These are phyloP conservation scores for Branchinecta lindahli DNA, from an alignment of 1,140 invertebrate genomes.

Conservation along the genomic window DNA sequence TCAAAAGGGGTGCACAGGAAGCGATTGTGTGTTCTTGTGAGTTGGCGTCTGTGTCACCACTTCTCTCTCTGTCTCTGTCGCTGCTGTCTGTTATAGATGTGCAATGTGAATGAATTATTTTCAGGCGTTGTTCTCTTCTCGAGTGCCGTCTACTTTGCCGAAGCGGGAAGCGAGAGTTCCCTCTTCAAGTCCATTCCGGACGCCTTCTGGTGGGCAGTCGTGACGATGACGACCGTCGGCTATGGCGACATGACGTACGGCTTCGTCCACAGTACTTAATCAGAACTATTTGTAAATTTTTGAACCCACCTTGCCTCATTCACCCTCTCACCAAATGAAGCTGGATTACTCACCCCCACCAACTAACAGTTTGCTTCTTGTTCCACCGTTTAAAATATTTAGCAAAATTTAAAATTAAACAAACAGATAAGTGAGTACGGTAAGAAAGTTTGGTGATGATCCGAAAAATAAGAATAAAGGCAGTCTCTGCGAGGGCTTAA, in stretches of 20 bases:
- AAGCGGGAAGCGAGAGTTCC: constrained; percentile 85
- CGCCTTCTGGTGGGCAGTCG: constrained; percentile 91
- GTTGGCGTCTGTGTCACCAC: too few species aligned
- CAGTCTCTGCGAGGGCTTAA: too few species aligned
- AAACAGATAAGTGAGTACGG: too few species aligned
- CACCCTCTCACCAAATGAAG: constrained; percentile 9
- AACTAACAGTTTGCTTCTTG: constrained; percentile 11
- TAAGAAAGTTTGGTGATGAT: too few species aligned
- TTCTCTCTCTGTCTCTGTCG: neutral
- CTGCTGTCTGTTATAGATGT: constrained; percentile 18
- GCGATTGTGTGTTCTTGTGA: too few species aligned
- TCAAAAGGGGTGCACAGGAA: too few species aligned
- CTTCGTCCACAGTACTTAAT: constrained; percentile 9
- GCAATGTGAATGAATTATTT: constrained; percentile 30
- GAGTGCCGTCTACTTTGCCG: constrained; percentile 94
- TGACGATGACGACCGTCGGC: constrained; percentile 90
- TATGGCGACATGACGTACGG: constrained; percentile 99
- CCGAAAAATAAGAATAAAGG: too few species aligned
- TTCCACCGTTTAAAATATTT: constrained; percentile 14
- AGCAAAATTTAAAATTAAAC: too few species aligned
- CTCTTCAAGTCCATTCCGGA: constrained; percentile 96
- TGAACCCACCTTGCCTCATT: constrained; percentile 43
- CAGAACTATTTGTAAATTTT: constrained; percentile 9
- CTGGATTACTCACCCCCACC: neutral
- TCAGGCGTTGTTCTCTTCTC: constrained; percentile 95